Percentiles rank a stretch among this genome's conserved stretches.
Conservation (phyloP, 2,113 vertebrate genomes). For the Crotalus helleri region DNA sequence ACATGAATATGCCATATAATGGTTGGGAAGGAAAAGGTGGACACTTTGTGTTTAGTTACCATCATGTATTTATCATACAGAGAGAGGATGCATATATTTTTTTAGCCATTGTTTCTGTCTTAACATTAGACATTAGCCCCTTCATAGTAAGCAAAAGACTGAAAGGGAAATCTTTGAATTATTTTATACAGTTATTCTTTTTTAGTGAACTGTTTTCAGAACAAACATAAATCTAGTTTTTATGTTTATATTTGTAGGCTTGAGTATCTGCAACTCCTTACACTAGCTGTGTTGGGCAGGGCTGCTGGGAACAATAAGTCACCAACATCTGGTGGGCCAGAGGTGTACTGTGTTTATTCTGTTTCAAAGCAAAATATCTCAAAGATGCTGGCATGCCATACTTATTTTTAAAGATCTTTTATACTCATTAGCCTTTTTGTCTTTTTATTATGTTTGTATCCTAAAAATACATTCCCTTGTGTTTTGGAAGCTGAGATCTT, state of each 20-base stretch:
- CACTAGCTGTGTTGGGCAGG: neutral
- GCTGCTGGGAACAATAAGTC: neutral
- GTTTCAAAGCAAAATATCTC: neutral
- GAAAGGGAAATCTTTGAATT: neutral
- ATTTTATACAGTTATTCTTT: neutral
- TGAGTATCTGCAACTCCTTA: neutral
- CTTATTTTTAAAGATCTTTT: neutral
- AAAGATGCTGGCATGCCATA: neutral
- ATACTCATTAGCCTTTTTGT: neutral
- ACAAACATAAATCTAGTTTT: neutral
- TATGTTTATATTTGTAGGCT: neutral
- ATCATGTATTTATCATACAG: neutral
- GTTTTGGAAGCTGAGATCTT: neutral
- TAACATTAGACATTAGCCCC: too few relatives aligned
- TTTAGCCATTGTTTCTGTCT: neutral
- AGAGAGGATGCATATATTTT: neutral
- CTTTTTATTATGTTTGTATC: neutral
- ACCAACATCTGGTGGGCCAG: neutral
- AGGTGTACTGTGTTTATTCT: neutral
- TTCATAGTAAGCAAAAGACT: neutral
- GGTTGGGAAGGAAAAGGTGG: neutral
- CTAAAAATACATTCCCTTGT: slow-evolving; percentile 9
- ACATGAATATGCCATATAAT: neutral
- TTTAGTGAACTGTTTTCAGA: neutral
- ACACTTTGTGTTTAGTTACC: neutral